These are phyloP conservation scores for Gonioctena quinquepunctata DNA, from an alignment of 1,140 invertebrate genomes.

Conservation along the genomic window DNA sequence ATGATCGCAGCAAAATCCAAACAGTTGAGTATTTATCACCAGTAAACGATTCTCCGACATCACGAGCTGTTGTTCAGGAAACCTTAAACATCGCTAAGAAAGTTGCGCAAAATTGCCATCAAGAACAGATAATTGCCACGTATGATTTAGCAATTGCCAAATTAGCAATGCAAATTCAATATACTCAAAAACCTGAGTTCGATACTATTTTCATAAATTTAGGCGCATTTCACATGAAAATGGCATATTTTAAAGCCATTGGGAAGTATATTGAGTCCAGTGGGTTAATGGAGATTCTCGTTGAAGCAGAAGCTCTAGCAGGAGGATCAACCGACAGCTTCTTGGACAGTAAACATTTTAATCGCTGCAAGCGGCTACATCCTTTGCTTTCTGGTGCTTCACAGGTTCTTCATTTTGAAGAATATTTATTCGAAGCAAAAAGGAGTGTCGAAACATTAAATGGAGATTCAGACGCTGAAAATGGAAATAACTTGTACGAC, in stretches of 20 bases:
- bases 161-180: constrained; percentile 51
- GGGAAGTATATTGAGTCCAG: constrained; percentile 56
- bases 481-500: too few species aligned
- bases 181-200: constrained; percentile 42
- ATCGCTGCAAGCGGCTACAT: constrained; percentile 55
- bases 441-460: too few species aligned
- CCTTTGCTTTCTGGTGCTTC: constrained; percentile 47
- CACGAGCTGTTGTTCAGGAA: constrained; percentile 18
- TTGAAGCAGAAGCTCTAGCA: constrained; percentile 53
- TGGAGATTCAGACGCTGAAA: too few species aligned
- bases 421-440: constrained; percentile 37
- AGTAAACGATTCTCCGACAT: constrained; percentile 35
- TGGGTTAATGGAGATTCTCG: constrained; percentile 55
- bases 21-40: constrained; percentile 35
- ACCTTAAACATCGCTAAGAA: constrained; percentile 26
- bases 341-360: constrained; percentile 54
- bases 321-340: constrained; percentile 52
- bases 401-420: constrained; percentile 36
- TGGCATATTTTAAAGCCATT: constrained; percentile 59
- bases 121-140: constrained; percentile 30
- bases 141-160: constrained; percentile 54
- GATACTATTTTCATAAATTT: constrained; percentile 58
- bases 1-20: constrained; percentile 39
- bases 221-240: constrained; percentile 57
- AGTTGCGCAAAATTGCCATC: constrained; percentile 23